These are phyloP conservation scores for Paralichthys olivaceus DNA, from an alignment of 2,113 vertebrate species.

Conservation along the genomic window DNA sequence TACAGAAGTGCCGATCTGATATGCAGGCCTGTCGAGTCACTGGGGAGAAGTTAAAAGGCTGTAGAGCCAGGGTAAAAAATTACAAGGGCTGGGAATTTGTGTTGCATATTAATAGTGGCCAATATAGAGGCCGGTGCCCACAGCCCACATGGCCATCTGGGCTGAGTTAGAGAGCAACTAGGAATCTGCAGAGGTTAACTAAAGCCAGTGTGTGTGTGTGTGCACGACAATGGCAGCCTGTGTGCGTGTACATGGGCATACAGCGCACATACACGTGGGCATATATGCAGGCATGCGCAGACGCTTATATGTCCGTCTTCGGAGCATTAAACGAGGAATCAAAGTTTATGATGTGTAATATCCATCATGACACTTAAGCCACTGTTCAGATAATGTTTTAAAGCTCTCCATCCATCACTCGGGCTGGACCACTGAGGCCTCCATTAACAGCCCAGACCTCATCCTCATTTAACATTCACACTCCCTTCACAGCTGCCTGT, in stretches of 20 bases:
- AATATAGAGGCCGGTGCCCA: conserved; percentile 38
- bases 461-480: conserved; percentile 42
- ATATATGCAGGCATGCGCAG: conserved; percentile 33
- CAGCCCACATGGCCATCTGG: conserved; percentile 53
- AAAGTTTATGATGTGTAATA: conserved; percentile 63
- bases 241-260: neutral
- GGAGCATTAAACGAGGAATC: conserved; percentile 55
- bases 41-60: conserved; percentile 49
- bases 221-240: neutral
- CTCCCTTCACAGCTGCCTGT: conserved; percentile 51
- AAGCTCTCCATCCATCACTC: conserved; percentile 46
- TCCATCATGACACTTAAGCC: conserved; percentile 60
- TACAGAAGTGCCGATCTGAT: conserved; percentile 51
- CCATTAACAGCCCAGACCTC: conserved; percentile 17
- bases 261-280: neutral
- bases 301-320: conserved; percentile 30
- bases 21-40: conserved; percentile 31
- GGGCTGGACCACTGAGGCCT: conserved; percentile 17
- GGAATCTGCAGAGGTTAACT: conserved; percentile 57
- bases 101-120: conserved; percentile 51
- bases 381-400: conserved; percentile 58
- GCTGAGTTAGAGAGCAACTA: conserved; percentile 45
- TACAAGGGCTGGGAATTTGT: conserved; percentile 52
- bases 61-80: conserved; percentile 51
- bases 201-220: conserved; percentile 8